Conservation (phyloP, 2,888 invertebrate species). For the Ophion ellenae region DNA sequence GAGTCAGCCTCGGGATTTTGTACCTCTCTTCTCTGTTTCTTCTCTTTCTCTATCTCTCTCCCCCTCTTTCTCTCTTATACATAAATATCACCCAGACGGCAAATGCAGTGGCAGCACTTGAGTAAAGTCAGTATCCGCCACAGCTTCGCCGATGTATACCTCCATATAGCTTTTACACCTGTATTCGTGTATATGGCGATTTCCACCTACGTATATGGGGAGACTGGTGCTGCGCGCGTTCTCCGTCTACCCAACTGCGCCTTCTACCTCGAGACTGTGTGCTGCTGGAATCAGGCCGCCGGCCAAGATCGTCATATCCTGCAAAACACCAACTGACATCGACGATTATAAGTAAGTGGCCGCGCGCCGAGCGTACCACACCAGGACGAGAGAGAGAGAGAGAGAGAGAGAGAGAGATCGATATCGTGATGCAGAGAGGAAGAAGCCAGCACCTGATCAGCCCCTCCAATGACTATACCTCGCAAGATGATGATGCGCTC, state of each 20-base stretch:
- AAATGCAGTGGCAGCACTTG: constrained; percentile 46
- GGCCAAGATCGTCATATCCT: constrained; percentile 72
- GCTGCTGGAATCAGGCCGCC: constrained; percentile 64
- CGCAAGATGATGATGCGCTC: constrained; percentile 44
- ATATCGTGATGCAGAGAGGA: not conserved
- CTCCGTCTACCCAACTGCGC: constrained; percentile 40
- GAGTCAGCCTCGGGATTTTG: too few species aligned
- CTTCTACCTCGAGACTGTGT: constrained; percentile 8
- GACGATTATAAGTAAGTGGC: constrained; percentile 75
- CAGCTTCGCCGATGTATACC: constrained; percentile 20
- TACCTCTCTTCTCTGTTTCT: constrained; percentile 53
- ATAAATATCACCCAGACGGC: constrained; percentile 49
- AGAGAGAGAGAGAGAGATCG: not conserved
- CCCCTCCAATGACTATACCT: constrained; percentile 41
- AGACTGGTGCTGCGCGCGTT: constrained; percentile 73
- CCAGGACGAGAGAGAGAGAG: not conserved
- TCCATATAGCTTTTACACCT: constrained; percentile 75
- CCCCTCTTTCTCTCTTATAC: constrained; percentile 10
- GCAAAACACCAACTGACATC: constrained; percentile 75
- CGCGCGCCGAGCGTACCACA: constrained; percentile 46
- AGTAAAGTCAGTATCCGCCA: constrained; percentile 43
- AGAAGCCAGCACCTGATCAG: not conserved
- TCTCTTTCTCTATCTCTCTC: constrained; percentile 54
- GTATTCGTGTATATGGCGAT: constrained; percentile 77
- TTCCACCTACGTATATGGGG: constrained; percentile 77